Percentiles rank a stretch among this genome's conserved stretches.
Evolutionary conservation across 2,113 vertebrate genomes (phyloP).

Genomic region (Thinocorus orbignyianus): DNA sequence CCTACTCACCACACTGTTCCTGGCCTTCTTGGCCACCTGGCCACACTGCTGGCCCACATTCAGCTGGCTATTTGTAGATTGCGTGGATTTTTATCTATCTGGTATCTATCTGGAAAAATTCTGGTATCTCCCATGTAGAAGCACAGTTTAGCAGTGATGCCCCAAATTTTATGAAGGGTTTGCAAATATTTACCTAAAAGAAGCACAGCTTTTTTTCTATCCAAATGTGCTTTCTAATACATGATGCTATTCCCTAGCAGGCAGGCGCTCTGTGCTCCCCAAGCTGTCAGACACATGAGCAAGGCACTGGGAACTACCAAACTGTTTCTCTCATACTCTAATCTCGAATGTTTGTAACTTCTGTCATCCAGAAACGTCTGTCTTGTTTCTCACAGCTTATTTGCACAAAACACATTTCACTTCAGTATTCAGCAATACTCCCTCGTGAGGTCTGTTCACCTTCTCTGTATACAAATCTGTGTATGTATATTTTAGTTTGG

Average conservation of each 20-base stretch:
- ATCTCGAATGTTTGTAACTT: not conserved
- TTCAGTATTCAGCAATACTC: not conserved
- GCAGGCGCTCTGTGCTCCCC: not conserved
- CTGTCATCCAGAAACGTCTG: not conserved
- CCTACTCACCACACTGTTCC: not conserved
- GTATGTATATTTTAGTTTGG: not conserved
- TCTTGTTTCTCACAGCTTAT: constrained; percentile 25
- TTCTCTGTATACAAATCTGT: not conserved
- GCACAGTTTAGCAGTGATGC: rapidly evolving
- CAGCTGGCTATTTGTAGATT: not conserved
- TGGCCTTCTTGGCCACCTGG: not conserved
- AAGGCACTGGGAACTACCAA: not conserved
- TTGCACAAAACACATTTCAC: not conserved
- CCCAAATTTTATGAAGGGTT: not conserved
- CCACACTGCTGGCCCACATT: not conserved
- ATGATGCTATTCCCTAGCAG: not conserved
- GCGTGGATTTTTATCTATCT: not conserved
- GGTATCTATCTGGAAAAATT: not conserved
- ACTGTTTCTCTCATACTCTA: not conserved
- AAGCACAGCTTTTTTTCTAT: not conserved
- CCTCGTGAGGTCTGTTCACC: not conserved
- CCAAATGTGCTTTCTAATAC: not conserved
- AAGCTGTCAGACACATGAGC: not conserved
- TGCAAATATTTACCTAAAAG: not conserved
- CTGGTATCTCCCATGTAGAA: not conserved